Base-by-base conservation (phyloP, 2,113 vertebrate genomes). In the Muntiacus muntjak region DNA sequence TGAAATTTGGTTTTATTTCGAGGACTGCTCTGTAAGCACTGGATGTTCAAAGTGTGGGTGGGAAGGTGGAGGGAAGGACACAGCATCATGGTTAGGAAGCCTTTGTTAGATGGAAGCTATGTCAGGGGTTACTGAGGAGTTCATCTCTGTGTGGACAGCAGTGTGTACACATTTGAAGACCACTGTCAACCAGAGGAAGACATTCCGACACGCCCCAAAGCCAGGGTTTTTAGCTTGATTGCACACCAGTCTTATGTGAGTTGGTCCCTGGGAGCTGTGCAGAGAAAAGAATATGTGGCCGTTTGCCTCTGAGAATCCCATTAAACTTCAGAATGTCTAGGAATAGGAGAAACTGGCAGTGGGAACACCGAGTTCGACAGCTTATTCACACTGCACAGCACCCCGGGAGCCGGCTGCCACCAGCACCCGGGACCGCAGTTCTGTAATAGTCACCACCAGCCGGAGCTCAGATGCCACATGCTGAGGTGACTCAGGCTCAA, bases 51-150 rank as follows among this genome's bases (percentile, higher is more conserved):
- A 58, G 93, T 0, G 96, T 98, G 97, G 97, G 98, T 98, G 11
- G 33, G 25, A 7, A 9, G 96, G 97, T 94, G 93, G 95, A 74
- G 87, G 92, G 87, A 84, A 88, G 97, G 87, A 98, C 93, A 96
- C 95, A 94, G 89, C 98, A 96, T 95, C 95, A 88, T 97, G 58
- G 82, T 97, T 93, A 95, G 97, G 94, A 85, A 67, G 84, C 97
- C 89, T 76, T 58, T 96, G 62, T 92, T 94, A 89, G 83, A 96
- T 30, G 55, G 90, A 93, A 85, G 90, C 97, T 94, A 89, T 78
- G 96, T 78, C 89, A 88, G 96, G 97, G 0, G 78, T 91, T 97
- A 95, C 93, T 93, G 89, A 96, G 97, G 98, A 98, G 89, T 47
- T 81, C 89, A 83, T 89, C 97, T 97, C 88, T 93, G 76, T 83